Conservation (phyloP, 2,888 invertebrate genomes). For the Caenorhabditis plicata region DNA sequence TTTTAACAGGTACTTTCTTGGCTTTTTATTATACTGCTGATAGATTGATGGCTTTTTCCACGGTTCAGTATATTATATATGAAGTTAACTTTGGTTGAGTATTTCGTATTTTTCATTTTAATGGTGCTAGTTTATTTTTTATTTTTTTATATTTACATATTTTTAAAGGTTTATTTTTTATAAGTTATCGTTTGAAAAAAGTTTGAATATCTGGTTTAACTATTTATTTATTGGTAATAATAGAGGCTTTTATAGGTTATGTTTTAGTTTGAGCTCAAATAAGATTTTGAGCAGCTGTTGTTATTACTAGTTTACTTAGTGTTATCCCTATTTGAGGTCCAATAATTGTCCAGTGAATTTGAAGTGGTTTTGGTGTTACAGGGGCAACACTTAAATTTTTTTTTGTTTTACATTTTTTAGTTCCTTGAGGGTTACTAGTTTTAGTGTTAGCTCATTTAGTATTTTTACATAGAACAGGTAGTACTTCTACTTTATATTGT, state of each 20-base stretch:
- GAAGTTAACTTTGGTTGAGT: constrained; percentile 63
- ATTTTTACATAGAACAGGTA: constrained; percentile 64
- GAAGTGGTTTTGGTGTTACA: constrained; percentile 78
- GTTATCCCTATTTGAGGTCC: constrained; percentile 51
- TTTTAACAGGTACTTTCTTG: constrained; percentile 65
- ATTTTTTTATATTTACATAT: constrained; percentile 57
- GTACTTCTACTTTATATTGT: constrained; percentile 50
- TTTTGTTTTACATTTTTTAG: constrained; percentile 76
- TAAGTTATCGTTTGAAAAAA: constrained; percentile 69
- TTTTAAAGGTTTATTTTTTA: constrained; percentile 67
- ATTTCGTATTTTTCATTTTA: constrained; percentile 55
- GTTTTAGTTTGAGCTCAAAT: constrained; percentile 80
- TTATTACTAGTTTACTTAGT: constrained; percentile 78
- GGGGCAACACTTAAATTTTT: constrained; percentile 79
- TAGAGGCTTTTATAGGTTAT: constrained; percentile 79
- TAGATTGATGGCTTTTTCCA: constrained; percentile 62
- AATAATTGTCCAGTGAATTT: constrained; percentile 72
- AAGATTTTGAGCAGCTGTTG: constrained; percentile 80
- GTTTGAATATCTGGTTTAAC: constrained; percentile 75
- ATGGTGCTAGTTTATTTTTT: constrained; percentile 53
- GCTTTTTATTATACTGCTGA: constrained; percentile 64
- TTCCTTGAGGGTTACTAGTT: constrained; percentile 74
- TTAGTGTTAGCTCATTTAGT: constrained; percentile 56
- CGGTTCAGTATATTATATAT: constrained; percentile 65
- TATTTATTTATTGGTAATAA: constrained; percentile 75